Base-by-base conservation (phyloP, 1,140 invertebrate species). In the Trypoxylus dichotomus region DNA sequence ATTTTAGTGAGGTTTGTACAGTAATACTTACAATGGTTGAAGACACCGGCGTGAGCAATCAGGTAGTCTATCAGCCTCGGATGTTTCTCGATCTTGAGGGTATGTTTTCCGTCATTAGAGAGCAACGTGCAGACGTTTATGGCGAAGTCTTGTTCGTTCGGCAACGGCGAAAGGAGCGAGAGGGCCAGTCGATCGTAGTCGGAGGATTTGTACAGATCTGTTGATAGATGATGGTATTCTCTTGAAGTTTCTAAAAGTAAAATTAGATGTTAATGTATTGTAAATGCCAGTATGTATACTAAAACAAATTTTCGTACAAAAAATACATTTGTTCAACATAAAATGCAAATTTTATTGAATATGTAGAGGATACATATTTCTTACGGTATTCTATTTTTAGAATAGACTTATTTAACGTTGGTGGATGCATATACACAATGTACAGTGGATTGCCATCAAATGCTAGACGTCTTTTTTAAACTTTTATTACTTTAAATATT, bases 141-240 rank as follows among this genome's bases (percentile, higher is more conserved):
- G 2, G 97, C 97, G 88, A 99, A 97, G 85, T 99, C 97, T 85
- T 99, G 96, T 88, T 99, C 98, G 86, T 99, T 99, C 15, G 98
- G 97, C 81, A 99, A 88, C 0, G 97, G 97, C 42, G 95, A 97
- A 21, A 97, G 86, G 7, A 99, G 88, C 0, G 97, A 97, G 32
- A 98, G 89, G 24, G 95, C 91, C 13, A 99, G 88, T 81, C 94
- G 93, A 81, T 96, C 94, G 83, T 97, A 97, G 82, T 95, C 94
- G 13, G 93, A 94, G 58, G 92, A 89, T 80, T 92, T 92, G 80
- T 94, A 93, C 29, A 96, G 86, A 80, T 94, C 88, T 21, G 90
- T 87, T 42, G 92, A 93, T 76, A 95, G 85, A 75, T 93, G 93
- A 82, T 91, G 90, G 84, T 90, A 90, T 76, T 89, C 88, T 75